Evolutionary conservation across 2,113 vertebrate species (phyloP).

Genomic region (Piprites chloris): DNA sequence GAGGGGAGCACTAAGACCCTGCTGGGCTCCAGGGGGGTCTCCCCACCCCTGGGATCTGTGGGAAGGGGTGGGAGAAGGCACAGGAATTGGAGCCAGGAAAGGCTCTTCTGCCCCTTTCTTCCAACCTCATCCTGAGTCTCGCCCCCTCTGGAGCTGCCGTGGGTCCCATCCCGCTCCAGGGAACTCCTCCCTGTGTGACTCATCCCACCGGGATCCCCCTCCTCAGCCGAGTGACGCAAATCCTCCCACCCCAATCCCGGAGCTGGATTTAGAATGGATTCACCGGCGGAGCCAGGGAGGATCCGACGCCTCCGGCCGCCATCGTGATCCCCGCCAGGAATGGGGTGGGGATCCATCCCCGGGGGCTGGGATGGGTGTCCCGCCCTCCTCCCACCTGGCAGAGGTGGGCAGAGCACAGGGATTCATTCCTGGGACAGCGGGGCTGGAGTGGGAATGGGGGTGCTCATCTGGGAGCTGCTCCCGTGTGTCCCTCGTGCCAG

Average conservation of each 20-base stretch:
- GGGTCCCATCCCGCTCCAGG: neutral
- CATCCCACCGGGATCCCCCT: conserved; percentile 36
- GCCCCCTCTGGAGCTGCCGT: neutral
- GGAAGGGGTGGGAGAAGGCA: neutral
- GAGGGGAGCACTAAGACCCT: neutral
- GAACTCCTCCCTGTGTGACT: neutral
- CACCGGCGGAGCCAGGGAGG: neutral
- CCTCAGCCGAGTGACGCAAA: conserved; percentile 37
- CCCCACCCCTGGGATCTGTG: fast-evolving
- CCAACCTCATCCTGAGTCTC: neutral
- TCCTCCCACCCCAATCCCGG: conserved; percentile 39
- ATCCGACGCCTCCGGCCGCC: neutral
- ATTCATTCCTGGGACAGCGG: neutral
- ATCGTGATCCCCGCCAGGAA: neutral
- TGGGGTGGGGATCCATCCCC: neutral
- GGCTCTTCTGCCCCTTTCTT: neutral
- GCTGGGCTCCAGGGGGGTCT: neutral
- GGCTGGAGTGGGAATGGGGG: fast-evolving
- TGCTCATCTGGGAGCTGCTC: neutral
- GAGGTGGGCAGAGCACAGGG: neutral
- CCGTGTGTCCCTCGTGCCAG: fast-evolving
- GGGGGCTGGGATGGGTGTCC: neutral
- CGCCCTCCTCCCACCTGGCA: neutral
- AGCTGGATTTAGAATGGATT: conserved; percentile 21
- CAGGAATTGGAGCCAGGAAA: neutral